These are phyloP conservation scores for Lamprotornis superbus DNA, from an alignment of 2,113 vertebrate species.

Conservation along the genomic window DNA sequence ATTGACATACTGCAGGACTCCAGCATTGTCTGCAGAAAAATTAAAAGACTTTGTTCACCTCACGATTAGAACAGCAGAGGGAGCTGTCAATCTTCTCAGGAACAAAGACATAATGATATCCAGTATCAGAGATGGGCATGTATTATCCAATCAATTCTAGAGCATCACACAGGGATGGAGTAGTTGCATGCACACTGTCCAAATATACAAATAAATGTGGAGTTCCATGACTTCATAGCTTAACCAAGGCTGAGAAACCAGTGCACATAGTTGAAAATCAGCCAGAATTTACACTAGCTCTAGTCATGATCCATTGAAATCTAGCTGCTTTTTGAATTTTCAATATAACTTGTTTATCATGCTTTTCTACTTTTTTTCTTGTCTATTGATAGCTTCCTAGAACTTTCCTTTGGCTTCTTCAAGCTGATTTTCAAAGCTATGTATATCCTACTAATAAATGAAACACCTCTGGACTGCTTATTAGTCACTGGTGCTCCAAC, in stretches of 20 bases:
- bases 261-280: neutral
- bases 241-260: neutral
- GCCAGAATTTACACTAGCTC: neutral
- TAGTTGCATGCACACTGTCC: neutral
- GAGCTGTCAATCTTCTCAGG: conserved; percentile 70
- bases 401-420: neutral
- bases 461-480: neutral
- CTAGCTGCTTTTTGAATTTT: neutral
- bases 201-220: neutral
- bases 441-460: neutral
- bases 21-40: neutral
- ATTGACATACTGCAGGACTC: conserved; percentile 45
- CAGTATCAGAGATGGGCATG: neutral
- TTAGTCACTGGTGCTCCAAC: neutral
- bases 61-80: conserved; percentile 61
- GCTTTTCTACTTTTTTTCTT: neutral
- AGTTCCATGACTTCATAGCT: neutral
- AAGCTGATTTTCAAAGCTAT: neutral
- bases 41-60: neutral
- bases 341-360: neutral
- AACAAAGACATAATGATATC: neutral
- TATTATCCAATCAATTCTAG: neutral
- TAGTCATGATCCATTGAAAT: neutral
- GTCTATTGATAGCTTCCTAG: neutral
- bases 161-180: neutral